phyloP scores from a whole-genome alignment of 2,797 vertebrate genomes.

The Manis pentadactyla region DNA sequence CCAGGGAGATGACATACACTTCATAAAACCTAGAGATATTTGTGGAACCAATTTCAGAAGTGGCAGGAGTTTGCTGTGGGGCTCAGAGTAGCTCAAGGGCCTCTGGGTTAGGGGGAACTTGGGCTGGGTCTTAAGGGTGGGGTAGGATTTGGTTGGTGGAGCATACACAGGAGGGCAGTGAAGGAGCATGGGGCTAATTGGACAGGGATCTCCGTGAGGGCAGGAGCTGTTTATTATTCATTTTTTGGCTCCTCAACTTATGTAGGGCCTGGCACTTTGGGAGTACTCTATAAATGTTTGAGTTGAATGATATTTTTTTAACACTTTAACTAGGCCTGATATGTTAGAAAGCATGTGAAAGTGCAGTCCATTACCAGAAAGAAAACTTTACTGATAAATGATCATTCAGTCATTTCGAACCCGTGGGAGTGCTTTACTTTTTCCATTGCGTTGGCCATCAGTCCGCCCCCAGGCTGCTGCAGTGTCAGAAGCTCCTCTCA shows the following conservation, averaged over 20 bases:
- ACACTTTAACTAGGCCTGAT: not conserved
- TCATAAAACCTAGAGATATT: not conserved
- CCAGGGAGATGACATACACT: not conserved
- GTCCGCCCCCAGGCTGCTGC: not conserved
- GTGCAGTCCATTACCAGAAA: not conserved
- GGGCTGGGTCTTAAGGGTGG: not conserved
- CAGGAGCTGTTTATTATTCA: not conserved
- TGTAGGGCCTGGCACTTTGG: not conserved
- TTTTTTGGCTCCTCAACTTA: not conserved
- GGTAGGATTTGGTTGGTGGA: not conserved
- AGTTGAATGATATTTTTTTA: not conserved
- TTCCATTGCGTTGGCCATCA: not conserved
- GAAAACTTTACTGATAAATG: not conserved
- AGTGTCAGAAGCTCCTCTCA: not conserved
- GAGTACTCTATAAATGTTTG: conserved; percentile 26
- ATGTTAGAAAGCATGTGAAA: not conserved
- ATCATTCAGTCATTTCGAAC: rapidly evolving
- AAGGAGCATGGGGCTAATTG: not conserved
- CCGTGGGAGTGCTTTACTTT: not conserved
- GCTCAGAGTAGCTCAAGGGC: not conserved
- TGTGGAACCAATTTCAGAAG: not conserved
- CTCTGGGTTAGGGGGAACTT: not conserved
- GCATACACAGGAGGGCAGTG: not conserved
- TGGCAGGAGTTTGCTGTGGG: not conserved
- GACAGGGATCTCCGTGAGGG: not conserved